Evolutionary conservation across 2,113 vertebrate genomes (phyloP), one percentile per base, ranked within the genome.

Genomic region (Acrocephalus arundinaceus): DNA sequence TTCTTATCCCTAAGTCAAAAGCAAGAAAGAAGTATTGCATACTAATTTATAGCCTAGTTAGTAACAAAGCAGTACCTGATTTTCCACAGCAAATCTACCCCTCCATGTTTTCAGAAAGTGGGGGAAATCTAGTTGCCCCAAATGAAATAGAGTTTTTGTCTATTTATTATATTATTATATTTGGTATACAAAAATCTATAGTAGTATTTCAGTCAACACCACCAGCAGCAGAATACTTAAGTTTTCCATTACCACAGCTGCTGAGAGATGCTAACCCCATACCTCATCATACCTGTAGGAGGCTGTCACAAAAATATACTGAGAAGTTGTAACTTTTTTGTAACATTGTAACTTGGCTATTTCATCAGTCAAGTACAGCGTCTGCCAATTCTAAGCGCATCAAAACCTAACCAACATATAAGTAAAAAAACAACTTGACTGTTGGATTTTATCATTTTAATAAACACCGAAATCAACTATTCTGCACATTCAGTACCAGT

Each of bases 221-320:
- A 90, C 7, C 43, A 84, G 28, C 31, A 84, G 31, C 39, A 85
- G 35, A 54, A 62, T 37, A 70, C 0, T 0, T 18, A 73, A 9
- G 20, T 27, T 83, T 85, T 73, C 45, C 49, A 80, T 15, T 48
- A 58, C 12, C 30, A 70, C 10, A 73, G 46, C 35, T 57, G 55
- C 81, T 57, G 45, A 75, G 37, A 49, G 5, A 85, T 3, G 7
- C 21, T 43, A 83, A 73, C 28, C 22, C 9, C 8, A 8, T 24
- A 65, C 7, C 15, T 82, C 15, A 2, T 17, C 23, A 41, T 11
- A 70, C 13, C 22, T 4, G 0, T 10, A 41, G 0, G 6, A 87
- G 67, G 20, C 15, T 48, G 13, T 57, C 52, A 76, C 10, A 57
- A 71, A 94, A 80, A 57, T 1, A 0, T 9, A 39, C 2, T 43